Conservation (phyloP, 2,113 vertebrate genomes). For the Neoarius graeffei region DNA sequence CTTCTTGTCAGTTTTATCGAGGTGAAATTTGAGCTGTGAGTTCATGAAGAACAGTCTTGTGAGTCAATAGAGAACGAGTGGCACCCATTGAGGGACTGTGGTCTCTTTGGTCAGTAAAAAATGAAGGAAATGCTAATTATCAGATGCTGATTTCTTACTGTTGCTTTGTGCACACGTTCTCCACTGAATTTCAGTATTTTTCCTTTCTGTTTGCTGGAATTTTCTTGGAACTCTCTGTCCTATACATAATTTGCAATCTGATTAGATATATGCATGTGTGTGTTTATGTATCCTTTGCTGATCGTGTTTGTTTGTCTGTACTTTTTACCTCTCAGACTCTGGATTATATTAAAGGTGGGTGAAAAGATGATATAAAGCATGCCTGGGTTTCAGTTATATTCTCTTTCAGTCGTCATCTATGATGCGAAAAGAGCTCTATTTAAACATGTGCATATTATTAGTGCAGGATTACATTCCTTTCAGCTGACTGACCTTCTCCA, state of each 20-base stretch:
- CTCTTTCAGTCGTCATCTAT: neutral
- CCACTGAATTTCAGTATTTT: neutral
- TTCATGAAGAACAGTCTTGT: neutral
- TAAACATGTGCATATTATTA: neutral
- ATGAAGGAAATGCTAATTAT: neutral
- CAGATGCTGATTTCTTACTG: neutral
- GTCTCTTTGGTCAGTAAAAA: neutral
- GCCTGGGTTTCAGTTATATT: neutral
- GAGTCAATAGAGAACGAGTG: neutral
- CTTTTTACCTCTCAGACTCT: constrained; percentile 50
- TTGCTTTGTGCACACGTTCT: neutral
- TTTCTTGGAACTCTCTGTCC: neutral
- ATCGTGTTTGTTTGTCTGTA: constrained; percentile 42
- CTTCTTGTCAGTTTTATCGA: neutral
- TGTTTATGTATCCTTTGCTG: constrained; percentile 21
- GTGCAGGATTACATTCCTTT: neutral
- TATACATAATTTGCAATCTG: neutral
- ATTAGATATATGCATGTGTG: constrained; percentile 12
- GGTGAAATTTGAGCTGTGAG: neutral
- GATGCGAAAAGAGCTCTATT: neutral
- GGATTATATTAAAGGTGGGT: constrained; percentile 63
- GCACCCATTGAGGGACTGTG: neutral
- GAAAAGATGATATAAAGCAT: neutral
- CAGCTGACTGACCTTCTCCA: neutral
- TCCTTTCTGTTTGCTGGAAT: neutral